These are phyloP conservation scores for Stenoptilia bipunctidactyla DNA, from an alignment of 2,888 invertebrate species.

Conservation along the genomic window DNA sequence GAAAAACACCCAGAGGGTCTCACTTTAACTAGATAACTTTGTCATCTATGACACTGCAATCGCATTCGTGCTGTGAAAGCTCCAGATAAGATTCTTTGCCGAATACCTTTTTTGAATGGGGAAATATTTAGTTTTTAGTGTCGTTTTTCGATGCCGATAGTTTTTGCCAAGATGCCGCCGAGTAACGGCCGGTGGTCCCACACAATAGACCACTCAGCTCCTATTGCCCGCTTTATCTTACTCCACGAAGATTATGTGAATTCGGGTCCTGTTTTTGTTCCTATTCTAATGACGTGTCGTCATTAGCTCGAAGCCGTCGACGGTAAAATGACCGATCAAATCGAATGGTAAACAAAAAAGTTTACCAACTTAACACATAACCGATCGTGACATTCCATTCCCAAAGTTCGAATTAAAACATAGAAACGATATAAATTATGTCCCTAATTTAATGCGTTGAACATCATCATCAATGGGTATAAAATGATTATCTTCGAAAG, in stretches of 20 bases:
- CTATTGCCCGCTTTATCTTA: constrained; percentile 62
- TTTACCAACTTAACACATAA: too few species aligned
- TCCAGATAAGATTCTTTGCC: constrained; percentile 60
- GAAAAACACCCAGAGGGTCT: constrained; percentile 22
- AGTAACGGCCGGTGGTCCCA: constrained; percentile 54
- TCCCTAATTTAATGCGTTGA: constrained; percentile 2
- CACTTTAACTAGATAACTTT: constrained; percentile 45
- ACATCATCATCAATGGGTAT: constrained; percentile 12
- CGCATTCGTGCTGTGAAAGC: constrained; percentile 61
- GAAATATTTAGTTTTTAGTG: constrained; percentile 46
- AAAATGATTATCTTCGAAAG: too few species aligned
- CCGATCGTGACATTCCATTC: too few species aligned
- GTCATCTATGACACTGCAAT: constrained; percentile 52
- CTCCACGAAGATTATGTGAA: constrained; percentile 59
- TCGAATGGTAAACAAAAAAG: too few species aligned
- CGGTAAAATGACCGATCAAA: too few species aligned
- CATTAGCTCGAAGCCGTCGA: too few species aligned
- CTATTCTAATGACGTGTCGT: constrained; percentile 29
- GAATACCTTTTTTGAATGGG: constrained; percentile 56
- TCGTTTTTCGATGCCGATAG: constrained; percentile 46
- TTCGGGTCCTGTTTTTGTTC: constrained; percentile 36
- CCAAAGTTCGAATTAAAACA: too few species aligned
- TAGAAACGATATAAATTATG: too few species aligned
- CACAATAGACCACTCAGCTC: constrained; percentile 59
- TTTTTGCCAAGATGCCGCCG: constrained; percentile 49